Evolutionary conservation across 1,140 invertebrate species (phyloP), one percentile per base, ranked within the genome.

Genomic region (Paraescarpia echinospica): DNA sequence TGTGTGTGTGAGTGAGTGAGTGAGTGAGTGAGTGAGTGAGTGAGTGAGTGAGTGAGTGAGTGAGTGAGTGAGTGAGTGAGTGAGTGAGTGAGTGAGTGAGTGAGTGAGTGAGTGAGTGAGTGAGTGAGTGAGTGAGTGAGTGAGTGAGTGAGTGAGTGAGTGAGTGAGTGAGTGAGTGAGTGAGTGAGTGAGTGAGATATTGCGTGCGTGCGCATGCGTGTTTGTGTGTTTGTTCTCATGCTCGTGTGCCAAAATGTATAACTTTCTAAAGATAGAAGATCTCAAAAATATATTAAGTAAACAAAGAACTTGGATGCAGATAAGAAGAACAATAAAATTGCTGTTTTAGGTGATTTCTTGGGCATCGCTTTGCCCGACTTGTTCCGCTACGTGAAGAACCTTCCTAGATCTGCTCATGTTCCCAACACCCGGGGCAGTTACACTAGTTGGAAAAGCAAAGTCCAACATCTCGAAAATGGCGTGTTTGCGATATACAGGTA

Each of bases 301-400:
- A 2, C 59, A 77, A 27, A 77, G 2, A 12, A 2, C 2, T 77
- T 77, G 9, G 27, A 77, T 77, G 59, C 59, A 77, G 22, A 2
- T 31, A 18, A 2, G 59, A 77, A 18, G 59, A 77, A 77, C 59
- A 77, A 77, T 18, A 31, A 12, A 77, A 41, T 41, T 22, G 90
- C n/a, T 93, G 92, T 31, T 93, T 93, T 92, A 95, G 95, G 95
- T 35, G 93, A 94, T 91, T 93, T 95, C 1, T 93, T 95, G 94
- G 94, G 93, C 14, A 94, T 95, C 8, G 94, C 94, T 14, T 14
- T 95, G 27, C 93, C 93, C n/a, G 94, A 95, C 92, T 93, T 95
- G 59, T 95, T 94, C 91, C 90, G 92, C 1, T 93, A 94, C 59
- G 90, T 91, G 93, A 92, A 92, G 88, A 89, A 41, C 27, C 35